Conservation (phyloP, 2,113 vertebrate genomes). For the Alectura lathami region DNA sequence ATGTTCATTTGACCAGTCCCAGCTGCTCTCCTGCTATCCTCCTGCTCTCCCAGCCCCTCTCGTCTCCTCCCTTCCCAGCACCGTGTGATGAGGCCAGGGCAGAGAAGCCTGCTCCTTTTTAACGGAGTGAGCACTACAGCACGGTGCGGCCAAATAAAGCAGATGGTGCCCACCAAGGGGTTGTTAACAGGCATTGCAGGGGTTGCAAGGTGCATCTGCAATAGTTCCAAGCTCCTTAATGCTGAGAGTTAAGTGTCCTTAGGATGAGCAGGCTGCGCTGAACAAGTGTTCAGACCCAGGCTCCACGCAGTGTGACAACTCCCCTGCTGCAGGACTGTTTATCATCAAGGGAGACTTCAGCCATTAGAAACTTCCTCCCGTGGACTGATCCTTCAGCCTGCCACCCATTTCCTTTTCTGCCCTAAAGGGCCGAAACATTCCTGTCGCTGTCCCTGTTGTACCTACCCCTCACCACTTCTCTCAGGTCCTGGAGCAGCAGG, state of each 20-base stretch:
- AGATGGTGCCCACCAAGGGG: neutral
- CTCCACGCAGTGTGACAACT: neutral
- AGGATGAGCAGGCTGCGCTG: rapidly evolving
- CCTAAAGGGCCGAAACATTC: neutral
- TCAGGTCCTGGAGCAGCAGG: neutral
- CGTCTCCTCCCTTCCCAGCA: neutral
- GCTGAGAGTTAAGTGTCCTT: neutral
- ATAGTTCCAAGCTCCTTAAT: neutral
- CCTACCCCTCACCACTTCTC: neutral
- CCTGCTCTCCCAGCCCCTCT: too few species aligned
- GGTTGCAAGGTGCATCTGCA: neutral
- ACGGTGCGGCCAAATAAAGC: neutral
- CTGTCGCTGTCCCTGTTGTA: neutral
- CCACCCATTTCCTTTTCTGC: neutral
- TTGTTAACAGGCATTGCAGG: neutral
- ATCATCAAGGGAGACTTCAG: neutral
- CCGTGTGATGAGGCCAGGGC: neutral
- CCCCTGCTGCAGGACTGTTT: neutral
- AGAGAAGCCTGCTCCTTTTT: neutral
- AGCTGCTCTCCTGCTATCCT: neutral
- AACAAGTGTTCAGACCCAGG: neutral
- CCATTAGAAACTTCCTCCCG: neutral
- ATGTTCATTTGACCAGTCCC: too few species aligned
- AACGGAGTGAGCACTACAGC: neutral
- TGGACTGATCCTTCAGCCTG: neutral